These are phyloP conservation scores for Tanypteryx hageni DNA, from an alignment of 2,888 invertebrate species.

Conservation along the genomic window DNA sequence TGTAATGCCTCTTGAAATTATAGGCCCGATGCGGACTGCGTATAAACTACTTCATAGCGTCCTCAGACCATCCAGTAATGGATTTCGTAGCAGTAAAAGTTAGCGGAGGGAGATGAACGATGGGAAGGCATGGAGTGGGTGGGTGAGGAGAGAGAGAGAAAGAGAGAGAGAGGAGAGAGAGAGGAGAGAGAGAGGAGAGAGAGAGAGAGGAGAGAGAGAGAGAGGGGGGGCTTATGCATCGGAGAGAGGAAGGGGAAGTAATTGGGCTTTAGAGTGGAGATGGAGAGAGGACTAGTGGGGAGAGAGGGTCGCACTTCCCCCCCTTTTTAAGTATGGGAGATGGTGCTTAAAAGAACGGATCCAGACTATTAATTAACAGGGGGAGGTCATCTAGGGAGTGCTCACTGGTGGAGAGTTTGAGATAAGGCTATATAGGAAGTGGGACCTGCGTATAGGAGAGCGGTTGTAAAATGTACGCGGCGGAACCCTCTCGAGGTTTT, in stretches of 20 bases:
- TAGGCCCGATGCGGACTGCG: slow-evolving; percentile 1
- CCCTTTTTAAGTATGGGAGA: neutral
- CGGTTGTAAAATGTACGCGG: no score
- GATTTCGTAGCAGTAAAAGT: neutral
- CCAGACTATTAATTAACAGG: slow-evolving; percentile 27
- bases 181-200: neutral
- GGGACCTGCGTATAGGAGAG: neutral
- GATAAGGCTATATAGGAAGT: neutral
- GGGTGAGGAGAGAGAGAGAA: neutral
- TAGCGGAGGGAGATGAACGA: neutral
- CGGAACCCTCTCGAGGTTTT: no score
- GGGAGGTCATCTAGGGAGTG: neutral
- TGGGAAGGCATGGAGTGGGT: neutral
- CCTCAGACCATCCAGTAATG: neutral
- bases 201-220: neutral
- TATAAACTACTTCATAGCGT: neutral
- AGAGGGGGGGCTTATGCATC: no score
- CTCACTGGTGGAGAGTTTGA: neutral
- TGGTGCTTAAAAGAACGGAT: slow-evolving; percentile 1
- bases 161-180: neutral
- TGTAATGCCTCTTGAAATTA: neutral
- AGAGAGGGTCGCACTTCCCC: neutral
- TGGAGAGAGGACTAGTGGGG: no score
- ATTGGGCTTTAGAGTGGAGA: neutral
- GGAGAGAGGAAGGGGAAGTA: no score